These are phyloP conservation scores for Notospermus geniculatus DNA, from an alignment of 1,140 invertebrate species.

Conservation along the genomic window DNA sequence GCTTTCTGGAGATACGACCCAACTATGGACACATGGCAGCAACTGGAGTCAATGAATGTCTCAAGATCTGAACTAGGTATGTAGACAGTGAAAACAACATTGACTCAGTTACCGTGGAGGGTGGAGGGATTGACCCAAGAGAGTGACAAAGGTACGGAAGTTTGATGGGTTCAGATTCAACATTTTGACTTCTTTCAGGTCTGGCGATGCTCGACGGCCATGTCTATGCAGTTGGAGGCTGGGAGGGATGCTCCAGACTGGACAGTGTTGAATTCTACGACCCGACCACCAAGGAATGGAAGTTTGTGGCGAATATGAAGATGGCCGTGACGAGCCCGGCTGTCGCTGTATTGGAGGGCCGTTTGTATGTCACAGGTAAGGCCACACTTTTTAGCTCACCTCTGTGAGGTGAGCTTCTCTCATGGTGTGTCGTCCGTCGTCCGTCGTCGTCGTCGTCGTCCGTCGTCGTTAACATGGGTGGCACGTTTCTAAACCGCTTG, in stretches of 20 bases:
- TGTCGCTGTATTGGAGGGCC: conserved; percentile 57
- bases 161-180: too few relatives aligned
- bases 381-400: too few relatives aligned
- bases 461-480: too few relatives aligned
- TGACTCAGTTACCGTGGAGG: too few relatives aligned
- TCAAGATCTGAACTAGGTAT: conserved; percentile 60
- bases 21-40: conserved; percentile 59
- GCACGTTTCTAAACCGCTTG: too few relatives aligned
- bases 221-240: conserved; percentile 76
- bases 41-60: conserved; percentile 59
- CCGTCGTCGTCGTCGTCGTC: too few relatives aligned
- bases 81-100: conserved; percentile 1
- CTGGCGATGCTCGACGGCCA: conserved; percentile 66
- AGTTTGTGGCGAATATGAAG: conserved; percentile 73
- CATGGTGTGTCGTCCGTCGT: too few relatives aligned
- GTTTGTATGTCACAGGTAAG: conserved; percentile 61
- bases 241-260: conserved; percentile 75
- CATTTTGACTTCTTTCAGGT: conserved; percentile 57
- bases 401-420: too few relatives aligned
- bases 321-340: conserved; percentile 59
- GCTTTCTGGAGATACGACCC: conserved; percentile 61
- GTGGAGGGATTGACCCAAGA: too few relatives aligned
- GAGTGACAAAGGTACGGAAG: too few relatives aligned
- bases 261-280: conserved; percentile 80
- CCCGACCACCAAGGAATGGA: conserved; percentile 75